Base-by-base conservation (phyloP, 2,888 invertebrate species). In the Exocentrus adspersus region DNA sequence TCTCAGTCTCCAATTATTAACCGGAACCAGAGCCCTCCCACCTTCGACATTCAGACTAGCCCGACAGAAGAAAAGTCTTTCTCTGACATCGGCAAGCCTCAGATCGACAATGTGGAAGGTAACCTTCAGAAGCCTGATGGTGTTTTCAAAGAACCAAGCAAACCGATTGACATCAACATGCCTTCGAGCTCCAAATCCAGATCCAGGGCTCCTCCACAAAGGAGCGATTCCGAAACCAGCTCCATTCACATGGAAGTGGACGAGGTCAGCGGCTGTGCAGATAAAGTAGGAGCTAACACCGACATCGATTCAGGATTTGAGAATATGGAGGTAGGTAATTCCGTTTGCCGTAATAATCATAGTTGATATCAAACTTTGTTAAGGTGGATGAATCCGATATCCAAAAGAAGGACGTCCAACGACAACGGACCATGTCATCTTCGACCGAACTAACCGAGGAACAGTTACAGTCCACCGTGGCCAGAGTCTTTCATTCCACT, bases 241-340 rank as follows among this genome's bases (percentile, higher is more conserved):
- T 83, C 83, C 9, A 82, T 81, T 48, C 85, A 86, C 30, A 88
- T 88, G 85, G 89, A 89, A 74, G 85, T 87, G 17, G 87, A 87
- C 72, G 87, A 87, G 62, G 83, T 77, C 19, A 83, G 81, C 70
- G 84, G 78, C 6, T 78, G 78, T 62, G 79, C 74, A 5, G 82
- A 82, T 79, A 77, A 86, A 81, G 72, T 75, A 58, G 78, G 75
- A 6, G 83, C 80, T 48, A 85, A 83, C 69, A 85, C 85, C 20
- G 90, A 90, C 79, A 88, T 88, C 30, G 90, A 90, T 80, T 90
- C 90, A 5, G 90, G 90, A 16, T 89, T 90, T 75, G 92, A 92
- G 80, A 90, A 89, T 73, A 92, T 92, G 91, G 92, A 92, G 81
- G 85, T 75, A 62, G 62, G 48, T 24, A 24, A 24, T 5, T n/a